Base-by-base conservation (phyloP, 2,797 vertebrate species). In the Acanthurus leucopareius region DNA sequence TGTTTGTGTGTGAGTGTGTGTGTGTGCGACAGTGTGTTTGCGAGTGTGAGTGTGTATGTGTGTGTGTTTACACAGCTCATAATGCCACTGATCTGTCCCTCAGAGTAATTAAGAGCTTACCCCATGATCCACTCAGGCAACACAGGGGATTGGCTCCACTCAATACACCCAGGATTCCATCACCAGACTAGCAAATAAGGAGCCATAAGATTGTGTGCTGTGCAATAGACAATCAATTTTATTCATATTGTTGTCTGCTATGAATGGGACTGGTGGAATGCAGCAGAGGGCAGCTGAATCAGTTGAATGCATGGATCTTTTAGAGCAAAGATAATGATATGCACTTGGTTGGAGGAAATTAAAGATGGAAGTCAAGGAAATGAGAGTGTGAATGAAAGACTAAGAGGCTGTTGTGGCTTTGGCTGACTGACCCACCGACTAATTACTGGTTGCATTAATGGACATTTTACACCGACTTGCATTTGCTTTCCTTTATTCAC, bases 101-200 rank as follows among this genome's bases (percentile, higher is more conserved):
- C 54, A 16, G 86, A 90, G 90, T 91, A 93, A 92, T 93, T 93
- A 92, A 93, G 88, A 89, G 88, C 89, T 91, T 92, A 91, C 80
- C 73, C 86, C 35, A 32, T 86, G 90, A 93, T 93, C 91, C 80
- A 77, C 84, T 83, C 48, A 59, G 67, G 77, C 65, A 85, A 80
- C 88, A 80, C 77, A 38, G 72, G 84, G 88, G 82, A 86, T 75
- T 88, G 85, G 69, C 89, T 78, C 58, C 62, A 66, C 80, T 90
- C 87, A 73, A 87, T 87, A 83, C 79, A 66, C 59, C 49, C 64
- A 59, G 81, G 78, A 82, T 82, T 83, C 75, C 74, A 70, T 88
- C 80, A 73, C 59, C 73, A 57, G 59, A 64, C 40, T 14, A 60
- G 77, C 57, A 82, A 86, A 90, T 59, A 60, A 49, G 63, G 69